These are phyloP conservation scores for Adelges cooleyi DNA, from an alignment of 1,140 invertebrate species.

Conservation along the genomic window DNA sequence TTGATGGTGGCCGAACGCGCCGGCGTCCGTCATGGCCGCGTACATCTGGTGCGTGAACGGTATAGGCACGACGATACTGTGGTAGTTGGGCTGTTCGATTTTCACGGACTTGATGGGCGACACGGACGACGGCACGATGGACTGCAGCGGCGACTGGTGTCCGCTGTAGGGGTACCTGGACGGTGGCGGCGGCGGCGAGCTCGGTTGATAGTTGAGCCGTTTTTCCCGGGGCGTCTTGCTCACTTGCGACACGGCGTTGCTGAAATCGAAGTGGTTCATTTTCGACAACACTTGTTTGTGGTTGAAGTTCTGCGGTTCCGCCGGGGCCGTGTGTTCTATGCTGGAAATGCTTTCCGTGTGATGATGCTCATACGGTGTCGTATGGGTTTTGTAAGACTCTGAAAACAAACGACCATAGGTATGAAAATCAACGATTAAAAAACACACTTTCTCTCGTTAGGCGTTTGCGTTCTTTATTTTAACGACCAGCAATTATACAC, in stretches of 20 bases:
- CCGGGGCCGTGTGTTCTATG: neutral
- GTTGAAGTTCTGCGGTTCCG: conserved; percentile 12
- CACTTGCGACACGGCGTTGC: neutral
- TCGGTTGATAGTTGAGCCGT: neutral
- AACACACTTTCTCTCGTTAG: neutral
- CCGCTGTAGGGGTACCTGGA: neutral
- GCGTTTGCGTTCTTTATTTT: too few relatives aligned
- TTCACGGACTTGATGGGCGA: neutral
- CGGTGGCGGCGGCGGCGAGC: neutral
- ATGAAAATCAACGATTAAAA: neutral
- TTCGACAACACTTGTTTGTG: conserved; percentile 18
- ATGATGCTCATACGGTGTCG: neutral
- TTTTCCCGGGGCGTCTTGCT: conserved; percentile 4
- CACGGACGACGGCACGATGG: neutral
- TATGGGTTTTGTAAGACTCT: neutral
- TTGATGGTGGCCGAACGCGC: neutral
- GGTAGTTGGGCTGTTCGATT: conserved; percentile 12
- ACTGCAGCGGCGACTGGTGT: too few relatives aligned
- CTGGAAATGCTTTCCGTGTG: neutral
- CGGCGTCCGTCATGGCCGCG: neutral
- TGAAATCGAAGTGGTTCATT: conserved; percentile 26
- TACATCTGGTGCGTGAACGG: conserved; percentile 5
- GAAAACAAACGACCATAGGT: neutral
- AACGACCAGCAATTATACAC: too few relatives aligned
- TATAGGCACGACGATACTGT: conserved; percentile 15